phyloP scores from a whole-genome alignment of 1,140 invertebrate species.

The Magallana gigas region DNA sequence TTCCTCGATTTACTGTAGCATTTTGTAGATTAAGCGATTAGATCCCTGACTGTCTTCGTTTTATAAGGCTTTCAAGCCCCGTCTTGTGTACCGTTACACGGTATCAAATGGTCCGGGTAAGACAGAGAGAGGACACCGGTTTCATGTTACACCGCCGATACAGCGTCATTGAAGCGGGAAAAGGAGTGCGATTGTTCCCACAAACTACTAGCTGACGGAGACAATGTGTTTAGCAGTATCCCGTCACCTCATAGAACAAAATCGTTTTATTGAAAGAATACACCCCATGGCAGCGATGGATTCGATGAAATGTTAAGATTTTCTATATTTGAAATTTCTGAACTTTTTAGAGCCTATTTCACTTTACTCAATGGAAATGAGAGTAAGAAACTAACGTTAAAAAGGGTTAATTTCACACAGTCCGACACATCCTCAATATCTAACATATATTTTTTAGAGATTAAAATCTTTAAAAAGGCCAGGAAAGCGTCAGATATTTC shows the following conservation, averaged over 20 bases:
- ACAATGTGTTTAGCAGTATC: slow-evolving; percentile 5
- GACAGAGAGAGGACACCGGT: slow-evolving; percentile 16
- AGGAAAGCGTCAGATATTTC: no score
- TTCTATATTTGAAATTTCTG: no score
- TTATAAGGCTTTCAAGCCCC: slow-evolving; percentile 24
- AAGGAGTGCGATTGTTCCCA: slow-evolving; percentile 11
- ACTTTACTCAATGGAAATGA: no score
- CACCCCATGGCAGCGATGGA: background rate
- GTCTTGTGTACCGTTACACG: slow-evolving; percentile 29
- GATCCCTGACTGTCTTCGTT: background rate
- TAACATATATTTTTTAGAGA: no score
- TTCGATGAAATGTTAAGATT: background rate
- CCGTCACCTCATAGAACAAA: background rate
- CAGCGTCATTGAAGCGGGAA: slow-evolving; percentile 26
- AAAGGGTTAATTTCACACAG: no score
- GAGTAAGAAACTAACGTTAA: no score
- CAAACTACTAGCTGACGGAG: background rate
- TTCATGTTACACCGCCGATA: slow-evolving; percentile 23
- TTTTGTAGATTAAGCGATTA: slow-evolving; percentile 35
- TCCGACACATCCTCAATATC: no score
- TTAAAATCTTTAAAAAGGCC: no score
- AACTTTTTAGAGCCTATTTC: no score
- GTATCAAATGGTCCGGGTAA: slow-evolving; percentile 33
- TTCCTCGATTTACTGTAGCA: slow-evolving; percentile 27
- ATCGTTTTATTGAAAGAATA: slow-evolving; percentile 34